Percentiles rank a stretch among this genome's conserved stretches.
These are phyloP conservation scores for Oplegnathus fasciatus DNA, from an alignment of 2,113 vertebrate species.

Conservation along the genomic window DNA sequence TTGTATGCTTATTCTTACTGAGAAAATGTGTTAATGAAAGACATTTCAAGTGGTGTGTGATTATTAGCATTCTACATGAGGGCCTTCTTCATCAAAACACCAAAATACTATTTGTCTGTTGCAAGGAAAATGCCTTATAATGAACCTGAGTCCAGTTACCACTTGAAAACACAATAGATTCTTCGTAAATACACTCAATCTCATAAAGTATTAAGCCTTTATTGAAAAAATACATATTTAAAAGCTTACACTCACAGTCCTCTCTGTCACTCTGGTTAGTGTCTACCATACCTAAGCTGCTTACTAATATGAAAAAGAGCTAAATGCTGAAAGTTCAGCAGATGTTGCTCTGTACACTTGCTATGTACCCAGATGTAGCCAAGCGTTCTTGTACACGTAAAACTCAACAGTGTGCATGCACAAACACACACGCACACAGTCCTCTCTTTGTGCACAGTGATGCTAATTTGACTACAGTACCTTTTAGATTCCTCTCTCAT, in stretches of 20 bases:
- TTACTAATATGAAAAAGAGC: neutral
- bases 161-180: conserved; percentile 13
- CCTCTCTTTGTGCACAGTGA: conserved; percentile 22
- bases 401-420: neutral
- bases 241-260: neutral
- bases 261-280: neutral
- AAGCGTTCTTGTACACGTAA: conserved; percentile 7
- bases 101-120: neutral
- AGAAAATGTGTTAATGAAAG: conserved; percentile 22
- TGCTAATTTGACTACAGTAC: conserved; percentile 45
- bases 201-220: neutral
- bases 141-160: neutral
- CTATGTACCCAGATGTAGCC: conserved; percentile 32
- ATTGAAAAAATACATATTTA: neutral
- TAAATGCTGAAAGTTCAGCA: conserved; percentile 1
- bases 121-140: neutral
- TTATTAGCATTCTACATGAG: conserved; percentile 3
- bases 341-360: conserved; percentile 20
- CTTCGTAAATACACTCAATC: conserved; percentile 5
- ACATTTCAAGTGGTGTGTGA: neutral
- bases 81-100: conserved; percentile 14
- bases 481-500: conserved; percentile 48
- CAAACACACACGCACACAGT: neutral
- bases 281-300: neutral
- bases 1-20: neutral